Evolutionary conservation across 2,888 invertebrate species (phyloP), one percentile per base, ranked within the genome.

Genomic region (Sphinx pinastri): DNA sequence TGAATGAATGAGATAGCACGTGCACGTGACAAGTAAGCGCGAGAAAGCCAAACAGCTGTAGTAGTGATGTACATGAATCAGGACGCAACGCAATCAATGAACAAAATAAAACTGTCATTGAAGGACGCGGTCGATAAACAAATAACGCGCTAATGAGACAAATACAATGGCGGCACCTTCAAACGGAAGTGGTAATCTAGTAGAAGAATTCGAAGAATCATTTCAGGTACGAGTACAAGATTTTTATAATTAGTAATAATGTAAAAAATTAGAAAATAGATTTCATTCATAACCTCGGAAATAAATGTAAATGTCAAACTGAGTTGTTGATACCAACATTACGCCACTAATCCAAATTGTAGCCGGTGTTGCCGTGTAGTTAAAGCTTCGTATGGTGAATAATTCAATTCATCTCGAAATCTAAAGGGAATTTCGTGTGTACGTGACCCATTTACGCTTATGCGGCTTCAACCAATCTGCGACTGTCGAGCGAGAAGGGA

Each of bases 181-280:
- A 72, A 97, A 97, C 85, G 97, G 97, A 73, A 96, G 96, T 88
- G 97, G 97, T 59, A 98, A 98, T 94, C 92, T 98, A 69, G 97
- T 98, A 69, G 98, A 98, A 84, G 98, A 98, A 89, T 98, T 98
- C 82, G 98, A 98, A 90, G 98, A 98, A 94, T 97, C 98, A 4
- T 98, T 98, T 91, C 98, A 98, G 95, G 97, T 97, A 94, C 88
- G 83, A 63, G 19, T 13, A 12, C 12, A 19, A 19, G 1, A 6
- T 7, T 7, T 13, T 49, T 19, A 25, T 49, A 13, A 31, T 13
- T 63, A 19, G 7, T 58, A 72, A 69, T 68, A 70, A 59, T 52
- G 8, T 12, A 60, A 67, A 66, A 71, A 76, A 74, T 68, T 54
- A 58, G 54, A 70, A 49, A 63, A 49, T 19, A 19, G 11, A 75